A percentile compares a stretch with the other conserved stretches of the same genome.
Evolutionary conservation across 2,113 vertebrate species (phyloP).

Genomic region (Alouatta palliata): DNA sequence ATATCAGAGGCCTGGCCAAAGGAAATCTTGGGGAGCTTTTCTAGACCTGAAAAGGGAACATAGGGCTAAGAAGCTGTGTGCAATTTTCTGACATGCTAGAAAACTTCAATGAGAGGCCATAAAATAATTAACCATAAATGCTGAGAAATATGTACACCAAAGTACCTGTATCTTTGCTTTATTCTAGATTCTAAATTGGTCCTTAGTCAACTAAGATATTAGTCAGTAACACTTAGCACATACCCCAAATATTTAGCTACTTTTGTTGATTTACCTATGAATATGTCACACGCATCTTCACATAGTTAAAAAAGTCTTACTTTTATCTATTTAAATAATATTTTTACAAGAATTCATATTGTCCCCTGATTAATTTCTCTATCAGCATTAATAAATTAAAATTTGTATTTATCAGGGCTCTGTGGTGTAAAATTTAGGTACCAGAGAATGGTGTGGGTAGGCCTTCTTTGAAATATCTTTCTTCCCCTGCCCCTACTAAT

Average conservation of each 20-base stretch:
- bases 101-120: background rate
- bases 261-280: background rate
- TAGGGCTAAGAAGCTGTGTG: background rate
- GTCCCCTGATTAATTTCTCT: background rate
- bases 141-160: background rate
- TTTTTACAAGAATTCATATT: background rate
- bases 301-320: background rate
- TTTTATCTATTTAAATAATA: background rate
- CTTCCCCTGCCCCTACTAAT: background rate
- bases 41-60: background rate
- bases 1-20: background rate
- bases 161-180: background rate
- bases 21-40: background rate
- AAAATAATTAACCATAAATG: background rate
- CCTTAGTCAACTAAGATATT: background rate
- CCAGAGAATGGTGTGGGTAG: background rate
- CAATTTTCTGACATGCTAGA: background rate
- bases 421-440: background rate
- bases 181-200: background rate
- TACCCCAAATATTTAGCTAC: background rate
- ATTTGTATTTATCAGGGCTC: background rate
- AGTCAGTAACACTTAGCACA: background rate
- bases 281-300: background rate
- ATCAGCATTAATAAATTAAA: background rate
- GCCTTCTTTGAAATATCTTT: background rate